phyloP scores from a whole-genome alignment of 2,888 invertebrate species.

The Pachydiplax longipennis region DNA sequence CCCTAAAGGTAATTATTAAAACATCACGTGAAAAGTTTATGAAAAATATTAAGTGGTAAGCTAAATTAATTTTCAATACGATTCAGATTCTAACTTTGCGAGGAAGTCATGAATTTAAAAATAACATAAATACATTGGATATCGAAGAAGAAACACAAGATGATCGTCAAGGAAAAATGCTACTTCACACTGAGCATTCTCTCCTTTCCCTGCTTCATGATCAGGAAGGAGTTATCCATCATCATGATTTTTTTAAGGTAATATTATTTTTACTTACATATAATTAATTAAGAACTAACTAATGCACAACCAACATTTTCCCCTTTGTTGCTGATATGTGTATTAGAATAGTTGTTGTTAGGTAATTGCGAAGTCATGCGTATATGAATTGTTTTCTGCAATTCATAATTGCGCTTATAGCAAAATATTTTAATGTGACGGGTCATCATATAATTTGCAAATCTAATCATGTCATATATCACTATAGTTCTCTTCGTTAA shows the following conservation, averaged over 20 bases:
- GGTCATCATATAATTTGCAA: too few relatives aligned
- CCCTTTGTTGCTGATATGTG: too few relatives aligned
- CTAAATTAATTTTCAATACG: neutral
- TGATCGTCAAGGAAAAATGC: constrained; percentile 79
- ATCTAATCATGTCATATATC: too few relatives aligned
- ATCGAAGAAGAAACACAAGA: constrained; percentile 72
- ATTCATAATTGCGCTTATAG: too few relatives aligned
- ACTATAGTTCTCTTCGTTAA: too few relatives aligned
- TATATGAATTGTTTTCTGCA: too few relatives aligned
- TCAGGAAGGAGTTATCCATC: constrained; percentile 77
- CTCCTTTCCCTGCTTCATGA: constrained; percentile 72
- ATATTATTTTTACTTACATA: constrained; percentile 21
- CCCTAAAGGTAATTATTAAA: constrained; percentile 67
- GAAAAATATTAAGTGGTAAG: neutral
- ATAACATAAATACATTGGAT: constrained; percentile 56
- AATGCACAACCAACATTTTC: neutral
- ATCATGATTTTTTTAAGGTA: constrained; percentile 80
- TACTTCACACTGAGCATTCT: constrained; percentile 79
- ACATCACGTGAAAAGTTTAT: neutral
- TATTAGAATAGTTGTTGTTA: too few relatives aligned
- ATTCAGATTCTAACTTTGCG: neutral
- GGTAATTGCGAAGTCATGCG: too few relatives aligned
- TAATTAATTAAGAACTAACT: neutral
- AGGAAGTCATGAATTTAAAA: constrained; percentile 50
- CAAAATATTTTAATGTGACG: too few relatives aligned